Conservation (phyloP, 2,888 invertebrate genomes). For the Labia minor region DNA sequence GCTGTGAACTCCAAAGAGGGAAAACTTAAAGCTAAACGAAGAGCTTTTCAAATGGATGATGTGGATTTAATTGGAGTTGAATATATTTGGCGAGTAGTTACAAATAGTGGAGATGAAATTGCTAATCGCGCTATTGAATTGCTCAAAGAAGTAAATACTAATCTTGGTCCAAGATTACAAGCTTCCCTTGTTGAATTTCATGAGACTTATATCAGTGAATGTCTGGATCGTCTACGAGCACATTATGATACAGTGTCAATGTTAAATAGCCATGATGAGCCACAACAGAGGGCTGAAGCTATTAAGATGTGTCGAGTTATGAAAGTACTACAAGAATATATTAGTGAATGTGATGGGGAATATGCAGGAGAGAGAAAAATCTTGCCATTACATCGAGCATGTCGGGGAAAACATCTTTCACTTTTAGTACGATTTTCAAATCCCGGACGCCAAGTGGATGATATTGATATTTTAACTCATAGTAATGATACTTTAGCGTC, state of each 20-base stretch:
- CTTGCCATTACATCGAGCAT: slow-evolving; percentile 78
- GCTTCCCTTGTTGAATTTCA: slow-evolving; percentile 73
- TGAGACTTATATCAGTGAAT: slow-evolving; percentile 82
- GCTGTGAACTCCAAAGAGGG: slow-evolving; percentile 92
- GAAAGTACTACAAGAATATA: slow-evolving; percentile 88
- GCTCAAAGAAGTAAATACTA: slow-evolving; percentile 85
- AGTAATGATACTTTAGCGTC: slow-evolving; percentile 87
- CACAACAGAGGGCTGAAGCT: slow-evolving; percentile 52
- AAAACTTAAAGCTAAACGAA: slow-evolving; percentile 75
- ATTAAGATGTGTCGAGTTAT: slow-evolving; percentile 85
- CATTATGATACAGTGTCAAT: slow-evolving; percentile 72
- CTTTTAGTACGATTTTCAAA: slow-evolving; percentile 79
- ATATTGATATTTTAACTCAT: slow-evolving; percentile 85
- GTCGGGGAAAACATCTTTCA: slow-evolving; percentile 79
- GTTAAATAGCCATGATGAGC: slow-evolving; percentile 31
- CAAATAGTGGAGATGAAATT: slow-evolving; percentile 84
- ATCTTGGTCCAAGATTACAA: slow-evolving; percentile 76
- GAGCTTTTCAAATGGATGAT: slow-evolving; percentile 81
- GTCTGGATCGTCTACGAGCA: slow-evolving; percentile 77
- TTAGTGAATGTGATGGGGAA: slow-evolving; percentile 85
- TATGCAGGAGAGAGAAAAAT: slow-evolving; percentile 80
- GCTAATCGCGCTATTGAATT: slow-evolving; percentile 84
- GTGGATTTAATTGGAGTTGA: slow-evolving; percentile 91
- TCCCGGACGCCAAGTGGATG: slow-evolving; percentile 72
- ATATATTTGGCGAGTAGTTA: slow-evolving; percentile 89